Evolutionary conservation across 2,797 vertebrate genomes (phyloP).

Genomic region (Tiaroga cobitis): DNA sequence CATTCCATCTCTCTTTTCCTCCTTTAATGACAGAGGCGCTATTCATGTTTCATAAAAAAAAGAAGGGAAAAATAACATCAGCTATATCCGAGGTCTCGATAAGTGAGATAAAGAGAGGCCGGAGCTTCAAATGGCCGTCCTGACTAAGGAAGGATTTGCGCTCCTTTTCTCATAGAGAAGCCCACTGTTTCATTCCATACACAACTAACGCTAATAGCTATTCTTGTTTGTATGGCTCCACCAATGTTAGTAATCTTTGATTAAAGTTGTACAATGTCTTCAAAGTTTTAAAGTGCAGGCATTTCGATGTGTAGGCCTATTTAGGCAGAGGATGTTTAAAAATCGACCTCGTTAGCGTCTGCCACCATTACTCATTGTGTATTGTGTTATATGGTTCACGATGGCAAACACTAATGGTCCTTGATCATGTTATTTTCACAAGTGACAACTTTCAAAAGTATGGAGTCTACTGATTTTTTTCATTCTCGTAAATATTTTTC

Average conservation of each 20-base stretch:
- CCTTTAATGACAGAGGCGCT: conserved; percentile 70
- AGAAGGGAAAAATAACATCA: conserved; percentile 77
- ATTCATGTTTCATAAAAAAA: conserved; percentile 77
- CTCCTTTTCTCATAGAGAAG: conserved; percentile 49
- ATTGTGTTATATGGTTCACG: not conserved
- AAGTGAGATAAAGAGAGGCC: conserved; percentile 43
- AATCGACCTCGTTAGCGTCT: not conserved
- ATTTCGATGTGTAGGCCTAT: not conserved
- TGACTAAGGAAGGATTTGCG: conserved; percentile 61
- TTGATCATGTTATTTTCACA: not conserved
- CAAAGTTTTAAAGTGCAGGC: not conserved
- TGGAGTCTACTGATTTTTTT: not conserved
- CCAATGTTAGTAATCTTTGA: conserved; percentile 12
- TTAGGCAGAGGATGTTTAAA: conserved; percentile 20
- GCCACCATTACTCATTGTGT: not conserved
- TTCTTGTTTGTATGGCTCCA: conserved; percentile 57
- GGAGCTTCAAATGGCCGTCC: conserved; percentile 49
- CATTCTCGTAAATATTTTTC: not conserved
- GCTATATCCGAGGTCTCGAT: conserved; percentile 73
- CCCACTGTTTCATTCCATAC: conserved; percentile 38
- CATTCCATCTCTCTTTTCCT: conserved; percentile 46
- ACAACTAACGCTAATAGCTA: not conserved
- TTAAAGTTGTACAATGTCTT: not conserved
- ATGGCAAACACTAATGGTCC: not conserved
- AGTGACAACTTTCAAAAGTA: not conserved